These are phyloP conservation scores for Columbina picui DNA, from an alignment of 2,113 vertebrate species.

Conservation along the genomic window DNA sequence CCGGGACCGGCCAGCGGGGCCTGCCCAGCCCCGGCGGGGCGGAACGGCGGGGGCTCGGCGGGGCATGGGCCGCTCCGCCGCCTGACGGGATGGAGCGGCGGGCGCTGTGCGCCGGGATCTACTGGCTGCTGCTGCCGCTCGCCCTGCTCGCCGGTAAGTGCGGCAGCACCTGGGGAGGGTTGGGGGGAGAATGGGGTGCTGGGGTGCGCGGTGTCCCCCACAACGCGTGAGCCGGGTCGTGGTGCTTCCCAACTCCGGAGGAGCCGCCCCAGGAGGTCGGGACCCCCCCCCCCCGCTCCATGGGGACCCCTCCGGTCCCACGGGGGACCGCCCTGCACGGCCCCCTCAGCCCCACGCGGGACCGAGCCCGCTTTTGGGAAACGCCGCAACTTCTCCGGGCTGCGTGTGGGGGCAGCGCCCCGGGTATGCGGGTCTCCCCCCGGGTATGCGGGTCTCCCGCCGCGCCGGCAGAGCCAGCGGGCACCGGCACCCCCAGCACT, in stretches of 20 bases:
- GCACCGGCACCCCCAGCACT: neutral
- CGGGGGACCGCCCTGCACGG: accelerated
- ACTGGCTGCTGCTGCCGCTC: slow-evolving; percentile 39
- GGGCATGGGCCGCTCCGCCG: neutral
- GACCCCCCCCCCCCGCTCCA: too few relatives aligned
- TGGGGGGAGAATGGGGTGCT: neutral
- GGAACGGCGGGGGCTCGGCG: neutral
- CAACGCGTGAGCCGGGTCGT: neutral
- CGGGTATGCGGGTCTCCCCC: neutral
- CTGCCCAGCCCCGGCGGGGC: neutral
- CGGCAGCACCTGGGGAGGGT: neutral
- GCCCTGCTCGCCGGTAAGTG: slow-evolving; percentile 43
- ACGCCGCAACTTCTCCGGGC: neutral
- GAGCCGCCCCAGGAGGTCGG: neutral
- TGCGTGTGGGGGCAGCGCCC: neutral
- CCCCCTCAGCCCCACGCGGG: neutral
- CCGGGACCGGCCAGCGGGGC: neutral
- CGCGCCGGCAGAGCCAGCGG: too few relatives aligned
- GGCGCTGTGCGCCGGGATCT: neutral
- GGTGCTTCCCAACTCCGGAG: neutral
- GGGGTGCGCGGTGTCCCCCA: too few relatives aligned
- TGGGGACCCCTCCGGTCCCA: neutral
- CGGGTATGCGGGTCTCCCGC: neutral
- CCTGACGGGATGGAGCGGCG: neutral
- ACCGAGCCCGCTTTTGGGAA: neutral